Evolutionary conservation across 2,113 vertebrate species (phyloP).

Genomic region (Sarotherodon lohbergeri): DNA sequence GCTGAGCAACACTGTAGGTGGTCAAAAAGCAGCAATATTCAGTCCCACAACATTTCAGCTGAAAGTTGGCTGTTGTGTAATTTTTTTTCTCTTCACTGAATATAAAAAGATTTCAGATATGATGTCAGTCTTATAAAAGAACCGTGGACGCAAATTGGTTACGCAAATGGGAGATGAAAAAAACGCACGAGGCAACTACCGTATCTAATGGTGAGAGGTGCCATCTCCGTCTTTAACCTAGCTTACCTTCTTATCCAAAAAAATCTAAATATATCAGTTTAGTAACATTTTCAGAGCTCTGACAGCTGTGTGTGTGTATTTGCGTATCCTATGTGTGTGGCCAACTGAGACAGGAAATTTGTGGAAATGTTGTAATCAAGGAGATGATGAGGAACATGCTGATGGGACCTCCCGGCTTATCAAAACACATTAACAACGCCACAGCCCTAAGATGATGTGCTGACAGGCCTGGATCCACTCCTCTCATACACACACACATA

Average conservation of each 20-base stretch:
- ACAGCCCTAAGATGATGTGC: slow-evolving; percentile 16
- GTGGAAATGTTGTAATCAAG: slow-evolving; percentile 56
- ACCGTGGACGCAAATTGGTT: not conserved
- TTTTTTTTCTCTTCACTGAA: not conserved
- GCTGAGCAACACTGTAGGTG: slow-evolving; percentile 7
- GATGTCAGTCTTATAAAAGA: not conserved
- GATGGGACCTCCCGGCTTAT: slow-evolving; percentile 48
- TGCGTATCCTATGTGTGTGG: not conserved
- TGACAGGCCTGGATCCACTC: not conserved
- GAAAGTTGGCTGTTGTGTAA: slow-evolving; percentile 16
- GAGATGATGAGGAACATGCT: slow-evolving; percentile 59
- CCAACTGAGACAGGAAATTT: slow-evolving; percentile 30
- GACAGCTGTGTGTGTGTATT: not conserved
- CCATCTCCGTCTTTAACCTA: not conserved
- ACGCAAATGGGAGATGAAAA: not conserved
- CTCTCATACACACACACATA: not conserved
- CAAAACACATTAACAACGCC: slow-evolving; percentile 53
- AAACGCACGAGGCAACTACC: not conserved
- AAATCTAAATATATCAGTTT: not conserved
- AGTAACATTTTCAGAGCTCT: slow-evolving; percentile 2
- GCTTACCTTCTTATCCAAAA: not conserved
- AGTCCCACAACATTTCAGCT: not conserved
- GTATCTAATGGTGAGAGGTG: not conserved
- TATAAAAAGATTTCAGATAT: not conserved
- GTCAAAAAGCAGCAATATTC: not conserved